A percentile compares a stretch with the other conserved stretches of the same genome.
These are phyloP conservation scores for Heliconius hermathena DNA, from an alignment of 1,140 invertebrate species.

Conservation along the genomic window DNA sequence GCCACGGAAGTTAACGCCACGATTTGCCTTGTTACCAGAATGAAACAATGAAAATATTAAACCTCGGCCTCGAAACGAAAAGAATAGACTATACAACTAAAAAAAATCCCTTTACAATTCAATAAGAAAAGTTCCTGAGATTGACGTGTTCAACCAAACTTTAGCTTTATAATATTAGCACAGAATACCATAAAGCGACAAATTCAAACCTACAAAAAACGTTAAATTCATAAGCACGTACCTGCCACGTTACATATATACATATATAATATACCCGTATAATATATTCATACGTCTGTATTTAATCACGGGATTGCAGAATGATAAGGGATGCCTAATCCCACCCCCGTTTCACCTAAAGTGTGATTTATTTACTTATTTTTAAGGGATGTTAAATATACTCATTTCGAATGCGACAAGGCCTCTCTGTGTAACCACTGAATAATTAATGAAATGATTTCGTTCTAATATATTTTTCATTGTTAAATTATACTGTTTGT, in stretches of 20 bases:
- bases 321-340: conserved; percentile 23
- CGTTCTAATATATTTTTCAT: background rate
- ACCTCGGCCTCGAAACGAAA: too few relatives aligned
- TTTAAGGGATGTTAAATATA: conserved; percentile 16
- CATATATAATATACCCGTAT: background rate
- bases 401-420: conserved; percentile 10
- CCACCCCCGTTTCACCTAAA: conserved; percentile 7
- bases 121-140: too few relatives aligned
- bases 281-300: background rate
- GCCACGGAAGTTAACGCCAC: too few relatives aligned
- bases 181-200: background rate
- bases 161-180: background rate
- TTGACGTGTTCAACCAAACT: too few relatives aligned
- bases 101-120: too few relatives aligned
- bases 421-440: background rate
- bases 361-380: conserved; percentile 29
- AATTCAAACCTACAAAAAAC: background rate
- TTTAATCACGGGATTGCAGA: conserved; percentile 25
- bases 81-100: too few relatives aligned
- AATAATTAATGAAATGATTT: conserved; percentile 25
- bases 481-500: background rate
- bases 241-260: background rate
- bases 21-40: too few relatives aligned
- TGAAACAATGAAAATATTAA: too few relatives aligned
- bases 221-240: background rate